A percentile compares a stretch with the other conserved stretches of the same genome.
These are phyloP conservation scores for Illadopsis cleaveri DNA, from an alignment of 2,113 vertebrate species.

Conservation along the genomic window DNA sequence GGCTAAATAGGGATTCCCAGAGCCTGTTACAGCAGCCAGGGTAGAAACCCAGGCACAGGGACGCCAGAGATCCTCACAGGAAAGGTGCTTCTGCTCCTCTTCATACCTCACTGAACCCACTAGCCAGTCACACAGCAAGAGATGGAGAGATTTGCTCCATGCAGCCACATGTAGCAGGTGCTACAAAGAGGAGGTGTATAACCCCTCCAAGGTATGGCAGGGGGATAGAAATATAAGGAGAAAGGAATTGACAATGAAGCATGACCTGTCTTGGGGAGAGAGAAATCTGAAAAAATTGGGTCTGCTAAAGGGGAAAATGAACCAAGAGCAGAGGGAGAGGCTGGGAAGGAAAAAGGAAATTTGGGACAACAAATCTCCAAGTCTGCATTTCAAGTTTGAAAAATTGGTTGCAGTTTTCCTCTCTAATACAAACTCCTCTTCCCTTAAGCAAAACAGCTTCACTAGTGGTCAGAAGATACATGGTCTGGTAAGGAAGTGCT, in stretches of 20 bases:
- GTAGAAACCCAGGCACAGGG: neutral
- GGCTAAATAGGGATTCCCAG: neutral
- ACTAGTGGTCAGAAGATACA: neutral
- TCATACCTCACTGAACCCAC: neutral
- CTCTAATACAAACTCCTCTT: neutral
- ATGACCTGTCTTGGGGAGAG: neutral
- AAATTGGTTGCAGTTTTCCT: neutral
- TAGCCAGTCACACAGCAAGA: neutral
- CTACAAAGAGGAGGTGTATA: fast-evolving
- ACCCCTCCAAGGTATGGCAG: neutral
- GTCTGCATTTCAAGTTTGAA: neutral
- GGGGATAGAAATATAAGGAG: neutral
- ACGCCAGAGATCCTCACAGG: neutral
- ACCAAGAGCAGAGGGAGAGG: neutral
- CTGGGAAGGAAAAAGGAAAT: neutral
- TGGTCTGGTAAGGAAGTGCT: neutral
- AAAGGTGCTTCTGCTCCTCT: neutral
- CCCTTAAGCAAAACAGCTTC: neutral
- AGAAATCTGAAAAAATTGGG: neutral
- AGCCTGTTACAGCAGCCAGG: neutral
- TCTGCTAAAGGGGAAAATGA: neutral
- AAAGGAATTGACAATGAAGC: neutral
- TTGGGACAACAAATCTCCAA: neutral
- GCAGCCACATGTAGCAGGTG: neutral
- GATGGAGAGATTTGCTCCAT: neutral